These are phyloP conservation scores for Limenitis camilla DNA, from an alignment of 2,888 invertebrate species.

Conservation along the genomic window DNA sequence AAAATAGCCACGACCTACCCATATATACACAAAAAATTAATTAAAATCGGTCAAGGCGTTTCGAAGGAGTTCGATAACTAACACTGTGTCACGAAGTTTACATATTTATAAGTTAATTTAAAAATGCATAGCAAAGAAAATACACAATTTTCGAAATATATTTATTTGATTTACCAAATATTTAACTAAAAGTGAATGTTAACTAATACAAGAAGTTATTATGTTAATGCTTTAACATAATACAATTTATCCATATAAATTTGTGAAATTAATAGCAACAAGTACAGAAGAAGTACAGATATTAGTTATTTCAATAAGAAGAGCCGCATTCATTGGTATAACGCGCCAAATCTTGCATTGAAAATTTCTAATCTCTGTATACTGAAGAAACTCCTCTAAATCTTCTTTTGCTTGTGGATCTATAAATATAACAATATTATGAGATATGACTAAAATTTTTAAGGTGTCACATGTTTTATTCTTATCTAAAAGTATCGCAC, in stretches of 20 bases:
- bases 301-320: slow-evolving; percentile 50
- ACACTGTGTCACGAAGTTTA: too few species aligned
- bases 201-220: too few species aligned
- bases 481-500: slow-evolving; percentile 27
- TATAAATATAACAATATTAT: slow-evolving; percentile 18
- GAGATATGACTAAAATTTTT: background rate
- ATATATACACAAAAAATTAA: too few species aligned
- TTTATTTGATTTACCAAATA: too few species aligned
- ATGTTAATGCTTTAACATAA: too few species aligned
- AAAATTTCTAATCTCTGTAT: slow-evolving; percentile 44
- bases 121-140: too few species aligned
- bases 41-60: too few species aligned
- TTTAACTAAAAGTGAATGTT: too few species aligned
- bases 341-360: slow-evolving; percentile 52
- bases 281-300: slow-evolving; percentile 55
- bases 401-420: slow-evolving; percentile 40
- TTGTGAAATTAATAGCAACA: slow-evolving; percentile 58
- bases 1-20: too few species aligned
- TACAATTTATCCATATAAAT: slow-evolving; percentile 38
- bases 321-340: slow-evolving; percentile 44
- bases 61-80: too few species aligned
- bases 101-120: too few species aligned
- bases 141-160: too few species aligned
- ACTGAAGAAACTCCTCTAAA: slow-evolving; percentile 46
- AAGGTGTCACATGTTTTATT: background rate